Base-by-base conservation (phyloP, 1,140 invertebrate genomes). In the Drosophila prosaltans region DNA sequence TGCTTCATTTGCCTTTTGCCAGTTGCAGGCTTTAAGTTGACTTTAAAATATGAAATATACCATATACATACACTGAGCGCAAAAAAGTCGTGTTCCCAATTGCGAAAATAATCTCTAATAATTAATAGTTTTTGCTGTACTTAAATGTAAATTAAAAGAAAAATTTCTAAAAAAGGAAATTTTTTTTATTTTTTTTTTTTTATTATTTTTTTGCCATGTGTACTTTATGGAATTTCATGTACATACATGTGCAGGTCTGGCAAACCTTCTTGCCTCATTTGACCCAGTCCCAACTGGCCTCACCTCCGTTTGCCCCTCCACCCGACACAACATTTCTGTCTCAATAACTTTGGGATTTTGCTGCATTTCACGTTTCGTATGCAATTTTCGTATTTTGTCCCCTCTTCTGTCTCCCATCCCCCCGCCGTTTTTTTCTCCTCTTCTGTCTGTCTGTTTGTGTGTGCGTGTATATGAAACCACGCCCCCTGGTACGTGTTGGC, bases 321-420 rank as follows among this genome's bases (percentile, higher is more conserved):
- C 16, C 16, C 16, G 16, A 30, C 2, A 30, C 36, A 11, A n/a
- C 28, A 48, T 57, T 51, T 78, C 77, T 85, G 68, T 76, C 72
- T 77, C 82, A 67, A 86, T 86, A 82, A 79, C 73, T 82, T 81
- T 86, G 69, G 71, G 75, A 62, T 68, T 77, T 74, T 66, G 66
- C 80, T 85, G 78, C 81, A 65, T 71, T 65, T 75, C 65, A 78
- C 81, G 66, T 81, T 86, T 86, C 79, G 79, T 86, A 81, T 86
- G 82, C 74, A 85, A 86, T 86, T 85, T 85, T 86, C 79, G 68
- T 79, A 88, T 82, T 88, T 79, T 65, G 75, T 82, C 63, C 32
- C 65, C 48, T 70, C 60, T 40, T 70, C 54, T 40, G 66, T 57
- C 10, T 26, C 21, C 6, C 32, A 43, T 41, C 8, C 67, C n/a